Evolutionary conservation across 2,797 vertebrate genomes (phyloP).

Genomic region (Choloepus didactylus): DNA sequence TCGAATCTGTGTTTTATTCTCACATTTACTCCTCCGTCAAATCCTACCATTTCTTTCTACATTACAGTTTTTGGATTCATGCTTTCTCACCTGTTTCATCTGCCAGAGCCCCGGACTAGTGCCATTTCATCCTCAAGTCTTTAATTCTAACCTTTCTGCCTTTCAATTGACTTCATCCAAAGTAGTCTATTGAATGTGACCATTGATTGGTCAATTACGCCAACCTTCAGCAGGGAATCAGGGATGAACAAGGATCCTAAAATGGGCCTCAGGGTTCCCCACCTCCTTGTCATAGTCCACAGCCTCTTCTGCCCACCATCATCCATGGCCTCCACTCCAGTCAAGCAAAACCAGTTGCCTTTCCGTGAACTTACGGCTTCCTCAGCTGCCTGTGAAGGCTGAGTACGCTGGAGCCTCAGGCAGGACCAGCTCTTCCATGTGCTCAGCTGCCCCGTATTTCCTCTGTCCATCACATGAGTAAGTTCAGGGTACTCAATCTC

Average conservation of each 20-base stretch:
- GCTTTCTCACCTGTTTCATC: background rate
- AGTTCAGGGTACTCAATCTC: background rate
- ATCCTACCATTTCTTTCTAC: background rate
- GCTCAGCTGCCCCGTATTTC: background rate
- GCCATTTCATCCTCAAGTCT: background rate
- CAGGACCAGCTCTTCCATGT: background rate
- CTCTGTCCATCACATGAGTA: background rate
- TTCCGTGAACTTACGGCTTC: background rate
- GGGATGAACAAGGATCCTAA: background rate
- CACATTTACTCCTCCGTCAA: background rate
- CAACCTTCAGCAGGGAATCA: background rate
- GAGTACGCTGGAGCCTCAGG: background rate
- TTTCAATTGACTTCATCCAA: background rate
- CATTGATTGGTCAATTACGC: background rate
- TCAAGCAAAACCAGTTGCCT: background rate
- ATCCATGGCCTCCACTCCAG: no score
- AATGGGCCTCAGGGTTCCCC: fast-evolving
- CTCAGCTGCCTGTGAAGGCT: background rate
- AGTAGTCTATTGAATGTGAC: background rate
- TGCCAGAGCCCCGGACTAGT: background rate
- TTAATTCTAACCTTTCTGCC: background rate
- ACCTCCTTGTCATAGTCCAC: background rate
- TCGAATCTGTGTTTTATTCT: background rate
- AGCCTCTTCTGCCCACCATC: background rate
- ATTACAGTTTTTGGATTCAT: background rate